Base-by-base conservation (phyloP, 2,113 vertebrate genomes). In the Fregetta grallaria region DNA sequence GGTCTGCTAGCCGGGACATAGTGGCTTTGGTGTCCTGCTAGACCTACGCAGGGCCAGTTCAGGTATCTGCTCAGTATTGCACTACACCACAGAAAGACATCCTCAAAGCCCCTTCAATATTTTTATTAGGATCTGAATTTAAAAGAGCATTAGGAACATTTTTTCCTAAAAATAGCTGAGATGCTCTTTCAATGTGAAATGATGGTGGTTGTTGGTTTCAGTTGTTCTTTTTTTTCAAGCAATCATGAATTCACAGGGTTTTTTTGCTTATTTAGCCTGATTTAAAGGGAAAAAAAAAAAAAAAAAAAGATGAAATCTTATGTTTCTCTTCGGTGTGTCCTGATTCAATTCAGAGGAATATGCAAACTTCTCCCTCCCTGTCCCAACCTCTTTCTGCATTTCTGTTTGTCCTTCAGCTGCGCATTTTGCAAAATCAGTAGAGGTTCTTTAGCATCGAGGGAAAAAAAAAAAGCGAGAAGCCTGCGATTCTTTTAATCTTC, bases 131-230 rank as follows among this genome's bases (percentile, higher is more conserved):
- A 66, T 20, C 34, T 59, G 96, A 95, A 97, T 95, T 94, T 96
- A 97, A 98, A 96, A 96, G 76, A 96, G 92, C 92, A 96, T 98
- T 98, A 98, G 98, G 98, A 98, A 98, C 98, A 97, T 96, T 98
- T 98, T 96, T 93, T 96, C 98, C 98, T 98, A 95, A 96, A 98
- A 98, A 98, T 97, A 98, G 96, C 97, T 92, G 91, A 97, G 93
- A 98, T 98, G 97, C 96, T 78, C 38, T 96, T 97, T 97, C 77
- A 97, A 70, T 97, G 95, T 98, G 97, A 98, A 98, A 98, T 97
- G 96, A 45, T 87, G 44, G 49, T 87, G 34, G 25, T 9, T 76
- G 25, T 68, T 72, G 34, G 23, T 3, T 77, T 86, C 3, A 1
- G 13, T 36, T 88, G 18, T 32, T 65, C 40, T 88, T 94, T 97